Base-by-base conservation (phyloP, 2,888 invertebrate genomes). In the Harpagoxenus sublaevis region DNA sequence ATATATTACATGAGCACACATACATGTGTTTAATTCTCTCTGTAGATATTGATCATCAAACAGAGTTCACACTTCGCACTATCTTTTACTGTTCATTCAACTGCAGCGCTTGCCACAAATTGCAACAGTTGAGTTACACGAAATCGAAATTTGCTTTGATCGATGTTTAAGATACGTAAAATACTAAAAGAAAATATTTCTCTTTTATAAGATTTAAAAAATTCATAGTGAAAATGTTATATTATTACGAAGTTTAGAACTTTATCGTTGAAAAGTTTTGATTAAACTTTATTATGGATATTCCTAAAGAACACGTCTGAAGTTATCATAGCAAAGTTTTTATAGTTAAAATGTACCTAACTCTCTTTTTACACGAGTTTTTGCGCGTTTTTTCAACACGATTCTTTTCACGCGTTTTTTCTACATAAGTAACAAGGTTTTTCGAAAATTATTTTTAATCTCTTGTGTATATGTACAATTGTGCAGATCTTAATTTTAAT, bases 191-290 rank as follows among this genome's bases (percentile, higher is more conserved):
- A n/a, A 60, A n/a, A 60, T 62, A 45, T 48, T 62, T 2, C 9
- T 3, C 0, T 75, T 63, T 48, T 15, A 12, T 39, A 51, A 51
- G 12, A 48, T 62, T 48, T 8, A 75, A 42, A 65, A 35, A 51
- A 51, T 23, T 51, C 3, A 35, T 48, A 31, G 62, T 15, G 23
- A 35, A 35, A 18, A 48, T 62, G 35, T 63, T 39, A 63, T 48
- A 15, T 48, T 51, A 39, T 75, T 39, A 39, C 15, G 0, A 65
- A 39, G 39, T 51, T 75, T 10, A 9, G n/a, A 77, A 51, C 48
- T 77, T 65, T 65, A 57, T 57, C 23, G 18, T 65, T 10, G 28
- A 77, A 77, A 65, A 77, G 15, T 77, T 53, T 39, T n/a, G 39
- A 77, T 77, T 65, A 39, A 39, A 53, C 6, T 65, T 65, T 53